Evolutionary conservation across 2,113 vertebrate species (phyloP).

Genomic region (Cygnus buccinator): DNA sequence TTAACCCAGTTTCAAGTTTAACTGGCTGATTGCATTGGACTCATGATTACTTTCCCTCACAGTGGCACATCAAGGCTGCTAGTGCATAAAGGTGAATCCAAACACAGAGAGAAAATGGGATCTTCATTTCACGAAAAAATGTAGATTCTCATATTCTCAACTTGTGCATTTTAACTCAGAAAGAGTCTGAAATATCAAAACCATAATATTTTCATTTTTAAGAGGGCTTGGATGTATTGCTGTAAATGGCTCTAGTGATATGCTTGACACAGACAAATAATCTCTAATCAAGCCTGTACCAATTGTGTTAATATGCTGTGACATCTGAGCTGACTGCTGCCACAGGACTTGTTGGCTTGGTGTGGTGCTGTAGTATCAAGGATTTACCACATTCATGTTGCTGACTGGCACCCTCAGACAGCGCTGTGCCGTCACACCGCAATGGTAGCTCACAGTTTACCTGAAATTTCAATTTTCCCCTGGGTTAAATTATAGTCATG

Average conservation of each 20-base stretch:
- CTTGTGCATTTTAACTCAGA: background rate
- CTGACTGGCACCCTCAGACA: background rate
- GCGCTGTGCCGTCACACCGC: background rate
- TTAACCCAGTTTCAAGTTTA: background rate
- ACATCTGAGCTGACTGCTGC: background rate
- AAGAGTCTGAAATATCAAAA: background rate
- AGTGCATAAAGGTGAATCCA: background rate
- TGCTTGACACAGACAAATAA: background rate
- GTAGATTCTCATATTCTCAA: background rate
- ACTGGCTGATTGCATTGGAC: background rate
- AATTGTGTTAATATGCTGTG: background rate
- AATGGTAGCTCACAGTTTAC: background rate
- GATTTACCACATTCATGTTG: background rate
- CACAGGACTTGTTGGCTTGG: background rate
- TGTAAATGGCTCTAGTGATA: background rate
- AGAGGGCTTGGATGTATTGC: background rate
- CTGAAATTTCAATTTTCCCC: background rate
- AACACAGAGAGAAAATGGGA: background rate
- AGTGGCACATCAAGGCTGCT: background rate
- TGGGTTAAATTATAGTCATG: background rate
- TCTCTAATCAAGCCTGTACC: background rate
- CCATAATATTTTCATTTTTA: background rate
- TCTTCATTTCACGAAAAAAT: background rate
- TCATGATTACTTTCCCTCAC: background rate
- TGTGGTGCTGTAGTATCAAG: background rate